Conservation (phyloP, 2,888 invertebrate genomes). For the Dasypolia templi region DNA sequence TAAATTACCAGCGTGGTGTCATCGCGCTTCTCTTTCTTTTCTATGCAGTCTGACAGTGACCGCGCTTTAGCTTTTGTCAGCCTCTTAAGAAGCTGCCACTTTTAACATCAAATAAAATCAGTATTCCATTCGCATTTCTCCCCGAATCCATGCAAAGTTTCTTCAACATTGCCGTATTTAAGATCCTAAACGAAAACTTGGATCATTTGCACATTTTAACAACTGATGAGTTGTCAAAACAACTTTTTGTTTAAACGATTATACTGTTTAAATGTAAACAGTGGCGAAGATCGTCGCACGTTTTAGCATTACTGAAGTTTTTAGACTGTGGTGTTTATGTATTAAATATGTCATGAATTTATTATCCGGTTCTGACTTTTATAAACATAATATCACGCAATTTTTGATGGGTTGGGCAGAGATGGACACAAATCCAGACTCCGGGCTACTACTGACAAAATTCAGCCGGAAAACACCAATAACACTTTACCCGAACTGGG, state of each 20-base stretch:
- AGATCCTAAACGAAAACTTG: constrained; percentile 18
- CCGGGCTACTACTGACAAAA: no score
- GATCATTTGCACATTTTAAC: constrained; percentile 47
- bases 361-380: background rate
- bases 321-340: background rate
- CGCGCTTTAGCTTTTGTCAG: no score
- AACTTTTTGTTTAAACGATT: constrained; percentile 9
- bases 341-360: background rate
- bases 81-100: no score
- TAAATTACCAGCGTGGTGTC: no score
- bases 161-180: constrained; percentile 5
- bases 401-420: no score
- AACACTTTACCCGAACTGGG: no score
- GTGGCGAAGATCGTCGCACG: background rate
- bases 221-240: constrained; percentile 41
- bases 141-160: background rate
- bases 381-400: no score
- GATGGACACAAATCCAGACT: no score
- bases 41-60: no score
- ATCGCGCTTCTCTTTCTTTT: no score
- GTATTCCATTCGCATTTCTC: background rate
- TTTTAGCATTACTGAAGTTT: constrained; percentile 12
- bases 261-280: constrained; percentile 7
- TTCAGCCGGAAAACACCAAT: no score
- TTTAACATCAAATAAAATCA: background rate